phyloP scores from a whole-genome alignment of 2,797 vertebrate species.

The Gadopsis marmoratus region DNA sequence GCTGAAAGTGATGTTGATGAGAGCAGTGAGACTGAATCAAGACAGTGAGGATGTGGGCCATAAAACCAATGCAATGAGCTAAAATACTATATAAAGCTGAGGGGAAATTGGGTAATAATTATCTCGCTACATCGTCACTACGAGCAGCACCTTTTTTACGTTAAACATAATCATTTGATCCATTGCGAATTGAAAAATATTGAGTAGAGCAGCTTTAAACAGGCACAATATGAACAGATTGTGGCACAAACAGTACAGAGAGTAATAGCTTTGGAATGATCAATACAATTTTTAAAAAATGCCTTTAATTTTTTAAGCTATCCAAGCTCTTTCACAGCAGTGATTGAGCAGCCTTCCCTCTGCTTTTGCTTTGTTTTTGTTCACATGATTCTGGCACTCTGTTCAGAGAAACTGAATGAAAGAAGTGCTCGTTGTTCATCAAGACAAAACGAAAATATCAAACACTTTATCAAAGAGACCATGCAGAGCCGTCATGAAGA shows the following conservation, averaged over 20 bases:
- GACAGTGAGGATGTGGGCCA: background rate
- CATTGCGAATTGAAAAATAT: background rate
- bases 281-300: background rate
- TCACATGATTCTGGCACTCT: background rate
- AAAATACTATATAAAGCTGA: background rate
- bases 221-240: background rate
- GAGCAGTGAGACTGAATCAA: background rate
- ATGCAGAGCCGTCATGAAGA: background rate
- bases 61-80: background rate
- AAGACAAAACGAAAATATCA: background rate
- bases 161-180: background rate
- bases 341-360: slow-evolving; percentile 3
- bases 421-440: slow-evolving; percentile 6
- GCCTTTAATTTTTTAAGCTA: background rate
- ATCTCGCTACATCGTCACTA: background rate
- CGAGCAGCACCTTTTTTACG: background rate
- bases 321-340: background rate
- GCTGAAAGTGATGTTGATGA: background rate
- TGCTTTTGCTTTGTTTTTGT: slow-evolving; percentile 6
- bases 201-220: background rate
- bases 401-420: slow-evolving; percentile 11
- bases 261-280: background rate
- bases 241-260: background rate
- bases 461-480: slow-evolving; percentile 9
- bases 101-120: background rate